Base-by-base conservation (phyloP, 2,113 vertebrate genomes). In the Chrysemys picta region DNA sequence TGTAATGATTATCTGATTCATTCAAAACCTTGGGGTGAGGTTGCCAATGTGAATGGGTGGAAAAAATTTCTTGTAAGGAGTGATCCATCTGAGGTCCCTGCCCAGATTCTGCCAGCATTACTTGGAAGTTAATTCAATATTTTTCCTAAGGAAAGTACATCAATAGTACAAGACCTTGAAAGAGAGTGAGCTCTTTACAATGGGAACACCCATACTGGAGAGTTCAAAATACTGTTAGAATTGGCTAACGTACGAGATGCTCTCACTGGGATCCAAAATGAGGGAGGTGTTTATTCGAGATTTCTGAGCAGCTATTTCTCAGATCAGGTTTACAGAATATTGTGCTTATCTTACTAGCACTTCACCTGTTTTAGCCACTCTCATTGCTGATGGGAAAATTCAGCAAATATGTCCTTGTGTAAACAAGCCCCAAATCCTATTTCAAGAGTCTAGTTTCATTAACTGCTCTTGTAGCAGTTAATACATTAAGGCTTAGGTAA, bases 181-280 rank as follows among this genome's bases (percentile, higher is more conserved):
- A 54, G 54, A 9, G 12, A 42, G 75, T 65, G 6, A 92, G 5
- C 0, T 0, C 87, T 52, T 83, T 47, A 29, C 42, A 92, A 54
- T 45, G 14, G 0, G 53, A 89, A 10, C 38, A 29, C 35, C 14
- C 0, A 0, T 24, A 4, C 7, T 50, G 57, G 42, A 93, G 50
- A 53, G 22, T 24, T 24, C 69, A 42, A 38, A 75, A 45, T 75
- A 42, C 38, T 42, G 12, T 25, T 75, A 11, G n/a, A 24, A 42
- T 9, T 82, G 19, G 14, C 47, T 89, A 3, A 2, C 0, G 0
- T 8, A 14, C 54, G 52, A 84, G 12, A 13, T 42, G 11, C 45
- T 3, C 7, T 52, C 85, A 10, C 4, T 65, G 57, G 54, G 91
- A 56, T 80, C 21, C 75, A 88, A 31, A 83, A 49, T 59, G 17